Conservation (phyloP, 2,113 vertebrate species). For the Syngnathus floridae region DNA sequence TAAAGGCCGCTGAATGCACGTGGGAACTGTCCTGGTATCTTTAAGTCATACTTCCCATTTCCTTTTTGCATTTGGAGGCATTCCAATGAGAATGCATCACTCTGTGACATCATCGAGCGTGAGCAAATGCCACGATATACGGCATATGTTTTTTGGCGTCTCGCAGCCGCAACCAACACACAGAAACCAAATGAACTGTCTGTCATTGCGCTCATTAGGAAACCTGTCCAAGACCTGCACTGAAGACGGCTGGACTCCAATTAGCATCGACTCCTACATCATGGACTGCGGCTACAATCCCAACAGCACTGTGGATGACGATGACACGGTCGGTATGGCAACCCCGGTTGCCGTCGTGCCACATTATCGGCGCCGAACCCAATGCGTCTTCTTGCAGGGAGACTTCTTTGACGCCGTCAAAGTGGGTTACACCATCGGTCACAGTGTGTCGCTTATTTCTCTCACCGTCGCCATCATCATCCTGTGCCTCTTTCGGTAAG, state of each 20-base stretch:
- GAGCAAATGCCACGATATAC: constrained; percentile 9
- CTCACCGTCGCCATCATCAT: constrained; percentile 82
- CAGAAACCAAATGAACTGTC: background rate
- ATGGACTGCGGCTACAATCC: constrained; percentile 78
- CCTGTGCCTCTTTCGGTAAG: constrained; percentile 65
- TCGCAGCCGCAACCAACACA: constrained; percentile 6
- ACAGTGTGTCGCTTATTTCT: constrained; percentile 83
- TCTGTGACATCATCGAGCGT: constrained; percentile 26
- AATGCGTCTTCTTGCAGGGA: constrained; percentile 50
- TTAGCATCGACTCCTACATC: constrained; percentile 68
- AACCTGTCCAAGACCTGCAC: constrained; percentile 87
- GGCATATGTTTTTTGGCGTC: no score
- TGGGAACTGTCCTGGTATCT: constrained; percentile 30
- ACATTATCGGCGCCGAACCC: background rate
- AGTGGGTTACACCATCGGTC: constrained; percentile 88
- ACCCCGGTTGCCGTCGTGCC: background rate
- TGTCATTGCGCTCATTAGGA: constrained; percentile 62
- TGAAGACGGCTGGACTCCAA: constrained; percentile 72
- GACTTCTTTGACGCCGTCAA: constrained; percentile 77
- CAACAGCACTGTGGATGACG: constrained; percentile 62
- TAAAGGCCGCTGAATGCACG: constrained; percentile 23
- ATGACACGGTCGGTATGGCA: constrained; percentile 68
- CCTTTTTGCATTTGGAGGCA: constrained; percentile 34
- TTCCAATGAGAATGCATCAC: constrained; percentile 39
- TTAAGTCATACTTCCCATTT: constrained; percentile 27